phyloP scores from a whole-genome alignment of 2,888 invertebrate genomes.

The Chromoteleia sp. region DNA sequence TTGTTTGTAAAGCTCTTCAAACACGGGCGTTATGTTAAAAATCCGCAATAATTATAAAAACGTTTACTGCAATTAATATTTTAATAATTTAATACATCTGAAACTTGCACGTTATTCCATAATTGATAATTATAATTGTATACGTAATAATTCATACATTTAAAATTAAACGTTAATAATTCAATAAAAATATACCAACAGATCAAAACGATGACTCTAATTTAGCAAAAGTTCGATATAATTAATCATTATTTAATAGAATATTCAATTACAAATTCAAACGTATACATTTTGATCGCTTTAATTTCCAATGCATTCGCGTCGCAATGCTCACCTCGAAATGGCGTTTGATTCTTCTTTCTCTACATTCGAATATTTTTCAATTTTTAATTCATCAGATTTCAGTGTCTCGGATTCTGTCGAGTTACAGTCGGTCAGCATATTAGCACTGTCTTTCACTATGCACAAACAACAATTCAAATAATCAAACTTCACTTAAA shows the following conservation, averaged over 20 bases:
- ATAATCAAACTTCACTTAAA: not conserved
- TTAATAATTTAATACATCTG: not conserved
- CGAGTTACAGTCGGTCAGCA: conserved; percentile 1
- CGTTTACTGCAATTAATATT: not conserved
- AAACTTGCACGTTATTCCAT: no score
- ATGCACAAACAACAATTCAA: not conserved
- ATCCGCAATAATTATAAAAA: not conserved
- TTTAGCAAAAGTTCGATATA: no score
- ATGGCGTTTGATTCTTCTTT: conserved; percentile 2
- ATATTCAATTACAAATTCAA: no score
- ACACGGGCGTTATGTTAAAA: conserved; percentile 13
- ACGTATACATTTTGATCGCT: not conserved
- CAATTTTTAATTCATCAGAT: conserved; percentile 23
- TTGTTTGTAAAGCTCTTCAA: conserved; percentile 59
- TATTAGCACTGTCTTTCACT: conserved; percentile 23
- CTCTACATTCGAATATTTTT: conserved; percentile 13
- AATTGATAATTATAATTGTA: not conserved
- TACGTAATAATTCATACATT: not conserved
- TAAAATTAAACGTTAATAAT: no score
- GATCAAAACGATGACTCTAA: no score
- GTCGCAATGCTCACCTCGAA: conserved; percentile 15
- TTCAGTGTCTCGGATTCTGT: conserved; percentile 1
- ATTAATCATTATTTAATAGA: no score
- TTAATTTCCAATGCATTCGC: not conserved
- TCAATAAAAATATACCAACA: no score